These are phyloP conservation scores for Rhyacichthys aspro DNA, from an alignment of 2,797 vertebrate genomes.

Conservation along the genomic window DNA sequence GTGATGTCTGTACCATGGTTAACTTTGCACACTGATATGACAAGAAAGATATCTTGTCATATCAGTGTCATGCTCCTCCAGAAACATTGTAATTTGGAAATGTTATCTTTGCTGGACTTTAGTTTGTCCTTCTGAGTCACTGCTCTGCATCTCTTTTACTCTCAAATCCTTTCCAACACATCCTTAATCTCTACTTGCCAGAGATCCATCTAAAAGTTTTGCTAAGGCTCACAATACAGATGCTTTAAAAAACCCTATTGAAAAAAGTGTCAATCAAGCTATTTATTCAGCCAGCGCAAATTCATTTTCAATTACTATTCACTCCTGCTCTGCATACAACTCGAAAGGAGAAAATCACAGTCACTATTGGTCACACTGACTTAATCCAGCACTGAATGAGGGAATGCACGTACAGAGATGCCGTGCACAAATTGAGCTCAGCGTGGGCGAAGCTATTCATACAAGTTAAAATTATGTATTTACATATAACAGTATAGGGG, in stretches of 20 bases:
- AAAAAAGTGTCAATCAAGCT: slow-evolving; percentile 70
- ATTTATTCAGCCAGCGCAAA: slow-evolving; percentile 80
- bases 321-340: slow-evolving; percentile 66
- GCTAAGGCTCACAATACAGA: slow-evolving; percentile 67
- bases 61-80: background rate
- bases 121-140: slow-evolving; percentile 60
- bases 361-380: slow-evolving; percentile 68
- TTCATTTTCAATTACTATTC: slow-evolving; percentile 80
- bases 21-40: too few species aligned
- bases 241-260: slow-evolving; percentile 71
- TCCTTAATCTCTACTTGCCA: slow-evolving; percentile 69
- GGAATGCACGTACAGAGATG: slow-evolving; percentile 50
- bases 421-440: slow-evolving; percentile 18
- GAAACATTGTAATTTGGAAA: slow-evolving; percentile 23
- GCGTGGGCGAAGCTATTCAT: slow-evolving; percentile 34
- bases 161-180: slow-evolving; percentile 64
- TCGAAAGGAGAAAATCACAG: slow-evolving; percentile 54
- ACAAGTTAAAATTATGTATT: slow-evolving; percentile 71
- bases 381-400: slow-evolving; percentile 74
- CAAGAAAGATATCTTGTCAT: too few species aligned
- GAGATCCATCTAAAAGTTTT: slow-evolving; percentile 74
- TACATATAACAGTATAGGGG: slow-evolving; percentile 65
- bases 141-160: slow-evolving; percentile 61
- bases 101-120: slow-evolving; percentile 61
- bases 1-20: too few species aligned